phyloP scores from a whole-genome alignment of 2,797 vertebrate genomes.

The Girardinus metallicus region DNA sequence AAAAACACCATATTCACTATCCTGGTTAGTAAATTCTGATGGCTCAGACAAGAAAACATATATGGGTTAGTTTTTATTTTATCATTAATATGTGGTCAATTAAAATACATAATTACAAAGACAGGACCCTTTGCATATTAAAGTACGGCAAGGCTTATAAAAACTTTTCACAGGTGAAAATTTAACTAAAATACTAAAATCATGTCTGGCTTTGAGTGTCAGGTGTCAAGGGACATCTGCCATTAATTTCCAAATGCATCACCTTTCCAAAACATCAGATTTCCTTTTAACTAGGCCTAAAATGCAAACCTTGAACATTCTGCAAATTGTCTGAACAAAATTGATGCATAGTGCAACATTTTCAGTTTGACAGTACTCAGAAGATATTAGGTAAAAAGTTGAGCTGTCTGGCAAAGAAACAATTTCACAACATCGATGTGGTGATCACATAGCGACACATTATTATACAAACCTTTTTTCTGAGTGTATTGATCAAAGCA shows the following conservation, averaged over 20 bases:
- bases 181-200: neutral
- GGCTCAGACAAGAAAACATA: neutral
- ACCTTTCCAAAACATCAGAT: neutral
- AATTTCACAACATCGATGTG: neutral
- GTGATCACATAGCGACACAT: neutral
- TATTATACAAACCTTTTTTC: neutral
- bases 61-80: neutral
- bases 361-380: neutral
- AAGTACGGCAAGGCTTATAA: neutral
- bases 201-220: neutral
- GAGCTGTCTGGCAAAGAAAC: neutral
- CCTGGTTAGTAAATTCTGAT: neutral
- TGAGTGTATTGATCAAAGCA: neutral
- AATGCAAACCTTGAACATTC: neutral
- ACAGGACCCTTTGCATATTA: neutral
- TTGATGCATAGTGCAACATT: neutral
- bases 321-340: neutral
- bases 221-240: neutral
- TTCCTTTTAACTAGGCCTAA: neutral
- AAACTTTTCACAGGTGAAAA: neutral
- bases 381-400: neutral
- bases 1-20: neutral
- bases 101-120: neutral
- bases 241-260: neutral
- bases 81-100: neutral